Percentiles rank a stretch among this genome's conserved stretches.
Evolutionary conservation across 2,113 vertebrate genomes (phyloP).

Genomic region (Hymenochirus boettgeri): DNA sequence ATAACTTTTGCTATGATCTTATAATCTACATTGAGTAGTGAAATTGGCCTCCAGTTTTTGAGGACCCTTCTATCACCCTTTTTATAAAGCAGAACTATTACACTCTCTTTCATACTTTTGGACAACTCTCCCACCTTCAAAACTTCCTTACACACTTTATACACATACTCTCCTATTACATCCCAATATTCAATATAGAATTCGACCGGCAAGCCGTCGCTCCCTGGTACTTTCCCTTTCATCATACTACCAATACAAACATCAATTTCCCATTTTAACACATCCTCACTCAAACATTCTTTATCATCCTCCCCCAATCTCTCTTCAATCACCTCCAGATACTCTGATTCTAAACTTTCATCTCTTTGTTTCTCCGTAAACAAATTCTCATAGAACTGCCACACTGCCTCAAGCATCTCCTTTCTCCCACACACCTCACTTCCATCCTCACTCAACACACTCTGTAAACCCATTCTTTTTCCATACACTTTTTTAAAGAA

Average conservation of each 20-base stretch:
- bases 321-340: neutral
- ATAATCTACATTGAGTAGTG: neutral
- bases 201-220: neutral
- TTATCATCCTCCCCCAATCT: neutral
- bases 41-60: neutral
- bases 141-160: neutral
- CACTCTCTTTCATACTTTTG: neutral
- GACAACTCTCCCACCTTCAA: neutral
- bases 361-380: neutral
- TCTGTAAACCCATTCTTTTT: too few species aligned
- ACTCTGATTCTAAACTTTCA: too few species aligned
- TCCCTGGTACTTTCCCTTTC: neutral
- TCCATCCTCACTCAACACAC: too few species aligned
- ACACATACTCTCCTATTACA: neutral
- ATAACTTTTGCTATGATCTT: neutral
- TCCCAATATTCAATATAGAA: neutral
- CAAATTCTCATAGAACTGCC: neutral
- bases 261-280: neutral
- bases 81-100: neutral
- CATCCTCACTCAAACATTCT: neutral
- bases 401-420: neutral
- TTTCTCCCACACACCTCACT: too few species aligned
- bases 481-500: too few species aligned
- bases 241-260: neutral
- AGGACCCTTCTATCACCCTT: neutral